A percentile compares a stretch with the other conserved stretches of the same genome.
Evolutionary conservation across 2,888 invertebrate species (phyloP).

Genomic region (Petrolisthes manimaculis): DNA sequence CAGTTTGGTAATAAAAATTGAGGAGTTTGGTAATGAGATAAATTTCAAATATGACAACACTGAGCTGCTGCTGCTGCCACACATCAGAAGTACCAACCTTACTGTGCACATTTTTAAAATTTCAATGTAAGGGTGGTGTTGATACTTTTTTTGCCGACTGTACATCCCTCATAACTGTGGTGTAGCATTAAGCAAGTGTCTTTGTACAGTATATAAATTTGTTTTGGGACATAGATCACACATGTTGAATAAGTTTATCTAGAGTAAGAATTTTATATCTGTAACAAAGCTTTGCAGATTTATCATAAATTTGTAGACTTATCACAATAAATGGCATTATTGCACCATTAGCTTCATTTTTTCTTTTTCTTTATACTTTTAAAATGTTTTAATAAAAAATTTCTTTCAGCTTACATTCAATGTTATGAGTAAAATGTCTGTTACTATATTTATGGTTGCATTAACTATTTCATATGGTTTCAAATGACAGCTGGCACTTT

Average conservation of each 20-base stretch:
- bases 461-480: too few relatives aligned
- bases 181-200: slow-evolving; percentile 21
- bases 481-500: too few relatives aligned
- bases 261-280: slow-evolving; percentile 39
- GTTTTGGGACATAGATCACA: background rate
- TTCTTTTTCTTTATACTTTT: background rate
- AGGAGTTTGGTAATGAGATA: too few relatives aligned
- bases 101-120: too few relatives aligned
- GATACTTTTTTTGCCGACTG: too few relatives aligned
- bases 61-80: too few relatives aligned
- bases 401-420: too few relatives aligned
- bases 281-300: slow-evolving; percentile 42
- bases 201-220: slow-evolving; percentile 25
- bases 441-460: background rate
- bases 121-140: too few relatives aligned
- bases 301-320: slow-evolving; percentile 36
- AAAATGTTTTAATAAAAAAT: too few relatives aligned
- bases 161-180: slow-evolving; percentile 20
- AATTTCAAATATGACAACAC: too few relatives aligned
- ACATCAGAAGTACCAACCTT: too few relatives aligned
- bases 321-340: slow-evolving; percentile 41
- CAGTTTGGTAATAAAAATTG: too few relatives aligned
- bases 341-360: background rate
- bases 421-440: background rate
- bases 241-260: slow-evolving; percentile 28